Evolutionary conservation across 2,888 invertebrate species (phyloP), one percentile per base, ranked within the genome.

Genomic region (Quadriops clusia): DNA sequence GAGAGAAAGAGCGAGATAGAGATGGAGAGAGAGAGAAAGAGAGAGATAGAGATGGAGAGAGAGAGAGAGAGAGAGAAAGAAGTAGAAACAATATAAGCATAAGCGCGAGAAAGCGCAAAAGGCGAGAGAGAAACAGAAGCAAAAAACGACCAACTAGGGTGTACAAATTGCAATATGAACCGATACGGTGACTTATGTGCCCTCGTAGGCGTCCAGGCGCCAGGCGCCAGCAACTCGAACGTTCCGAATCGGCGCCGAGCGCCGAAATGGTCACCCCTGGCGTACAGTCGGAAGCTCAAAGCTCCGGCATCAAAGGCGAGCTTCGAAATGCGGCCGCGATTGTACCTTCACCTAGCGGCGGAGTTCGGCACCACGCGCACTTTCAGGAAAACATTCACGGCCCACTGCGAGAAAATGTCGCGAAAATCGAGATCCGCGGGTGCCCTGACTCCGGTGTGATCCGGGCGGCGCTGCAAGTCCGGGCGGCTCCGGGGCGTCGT

Each of bases 301-400:
- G 49, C 50, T 46, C 49, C 34, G 38, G 44, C 46, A 44, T 36
- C 37, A 32, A 46, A 49, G 37, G 37, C 40, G 31, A 41, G 45
- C 44, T 44, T 45, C 42, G 41, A 46, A 42, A 45, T 50, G 42
- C 45, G 39, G 42, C 45, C 37, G 39, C 44, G 53, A 53, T 44
- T 49, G 50, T 51, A 49, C 48, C 44, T 39, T 45, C 52, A 52
- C 51, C 55, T 53, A 50, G 51, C 50, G 52, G 52, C 48, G 46
- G 45, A 50, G 41, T 47, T 43, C 46, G 45, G 51, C 45, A 51
- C 50, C 47, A 51, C 40, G 30, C 34, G 37, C 16, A 26, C 46
- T 42, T 41, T 42, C 40, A 42, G 42, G 43, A 45, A 47, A 47
- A 45, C 50, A 47, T 48, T 40, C 38, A 38, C 40, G 47, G 45